Evolutionary conservation across 2,797 vertebrate species (phyloP).

Genomic region (Enteromius argenteus): DNA sequence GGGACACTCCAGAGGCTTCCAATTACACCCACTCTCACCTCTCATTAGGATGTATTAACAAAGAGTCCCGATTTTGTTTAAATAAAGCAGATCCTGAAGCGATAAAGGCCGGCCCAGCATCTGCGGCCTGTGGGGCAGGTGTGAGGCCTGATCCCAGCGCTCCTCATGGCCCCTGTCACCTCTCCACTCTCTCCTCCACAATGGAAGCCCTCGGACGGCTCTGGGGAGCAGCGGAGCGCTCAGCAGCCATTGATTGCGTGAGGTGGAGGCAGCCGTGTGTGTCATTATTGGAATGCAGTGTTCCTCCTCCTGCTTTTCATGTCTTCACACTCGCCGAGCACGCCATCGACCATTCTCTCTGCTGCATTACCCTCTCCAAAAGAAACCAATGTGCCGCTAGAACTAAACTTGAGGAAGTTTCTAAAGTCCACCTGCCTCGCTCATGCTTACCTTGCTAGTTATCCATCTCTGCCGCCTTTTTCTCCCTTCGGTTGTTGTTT

Average conservation of each 20-base stretch:
- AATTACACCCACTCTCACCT: constrained; percentile 29
- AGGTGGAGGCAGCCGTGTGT: constrained; percentile 69
- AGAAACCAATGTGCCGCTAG: constrained; percentile 10
- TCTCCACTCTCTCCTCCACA: constrained; percentile 39
- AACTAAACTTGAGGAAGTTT: constrained; percentile 45
- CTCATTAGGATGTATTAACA: constrained; percentile 47
- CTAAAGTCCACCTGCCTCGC: constrained; percentile 12
- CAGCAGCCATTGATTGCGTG: constrained; percentile 68
- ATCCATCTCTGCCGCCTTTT: neutral
- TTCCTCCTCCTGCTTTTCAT: constrained; percentile 56
- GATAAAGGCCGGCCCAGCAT: constrained; percentile 36
- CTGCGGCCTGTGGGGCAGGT: constrained; percentile 27
- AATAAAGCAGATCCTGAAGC: constrained; percentile 15
- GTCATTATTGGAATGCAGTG: constrained; percentile 67
- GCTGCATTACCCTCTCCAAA: constrained; percentile 56
- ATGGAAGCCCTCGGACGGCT: constrained; percentile 46
- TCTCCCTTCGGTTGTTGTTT: neutral
- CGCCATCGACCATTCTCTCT: constrained; percentile 61
- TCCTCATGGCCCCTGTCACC: constrained; percentile 35
- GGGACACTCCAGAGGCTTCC: constrained; percentile 42
- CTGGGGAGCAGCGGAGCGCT: constrained; percentile 62
- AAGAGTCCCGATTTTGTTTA: constrained; percentile 27
- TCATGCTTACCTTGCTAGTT: constrained; percentile 28
- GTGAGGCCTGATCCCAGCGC: constrained; percentile 26
- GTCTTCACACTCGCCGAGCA: constrained; percentile 62